phyloP scores from a whole-genome alignment of 1,140 invertebrate genomes.

The Batillaria attramentaria region DNA sequence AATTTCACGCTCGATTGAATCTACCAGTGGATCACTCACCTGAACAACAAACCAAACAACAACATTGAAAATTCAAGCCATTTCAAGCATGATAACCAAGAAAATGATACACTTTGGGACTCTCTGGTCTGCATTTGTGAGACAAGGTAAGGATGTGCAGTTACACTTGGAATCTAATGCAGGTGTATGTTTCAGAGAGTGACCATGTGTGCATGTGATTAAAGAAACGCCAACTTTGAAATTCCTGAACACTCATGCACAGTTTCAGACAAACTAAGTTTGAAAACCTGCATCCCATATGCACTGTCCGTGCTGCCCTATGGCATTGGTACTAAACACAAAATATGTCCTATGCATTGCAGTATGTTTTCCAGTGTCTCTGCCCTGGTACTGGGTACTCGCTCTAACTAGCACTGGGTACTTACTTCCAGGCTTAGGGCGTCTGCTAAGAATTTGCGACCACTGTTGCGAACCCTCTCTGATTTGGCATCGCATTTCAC shows the following conservation, averaged over 20 bases:
- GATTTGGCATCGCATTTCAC: constrained; percentile 64
- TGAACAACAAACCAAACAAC: not conserved
- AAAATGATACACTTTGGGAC: no score
- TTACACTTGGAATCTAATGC: no score
- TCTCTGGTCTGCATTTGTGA: no score
- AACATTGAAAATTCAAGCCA: no score
- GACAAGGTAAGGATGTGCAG: no score
- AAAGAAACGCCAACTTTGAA: no score
- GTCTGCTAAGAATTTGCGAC: constrained; percentile 50
- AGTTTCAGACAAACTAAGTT: not conserved
- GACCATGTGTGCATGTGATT: no score
- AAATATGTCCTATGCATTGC: not conserved
- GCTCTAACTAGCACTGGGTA: not conserved
- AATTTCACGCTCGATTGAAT: constrained; percentile 55
- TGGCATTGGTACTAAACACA: not conserved
- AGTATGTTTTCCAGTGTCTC: not conserved
- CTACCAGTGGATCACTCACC: constrained; percentile 35
- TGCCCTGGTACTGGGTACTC: not conserved
- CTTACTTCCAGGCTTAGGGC: constrained; percentile 52
- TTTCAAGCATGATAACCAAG: no score
- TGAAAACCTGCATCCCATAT: not conserved
- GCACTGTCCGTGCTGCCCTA: not conserved
- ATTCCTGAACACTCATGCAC: no score
- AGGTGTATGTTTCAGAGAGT: no score
- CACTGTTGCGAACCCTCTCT: constrained; percentile 54